phyloP scores from a whole-genome alignment of 2,797 vertebrate species.

The Miopithecus talapoin region DNA sequence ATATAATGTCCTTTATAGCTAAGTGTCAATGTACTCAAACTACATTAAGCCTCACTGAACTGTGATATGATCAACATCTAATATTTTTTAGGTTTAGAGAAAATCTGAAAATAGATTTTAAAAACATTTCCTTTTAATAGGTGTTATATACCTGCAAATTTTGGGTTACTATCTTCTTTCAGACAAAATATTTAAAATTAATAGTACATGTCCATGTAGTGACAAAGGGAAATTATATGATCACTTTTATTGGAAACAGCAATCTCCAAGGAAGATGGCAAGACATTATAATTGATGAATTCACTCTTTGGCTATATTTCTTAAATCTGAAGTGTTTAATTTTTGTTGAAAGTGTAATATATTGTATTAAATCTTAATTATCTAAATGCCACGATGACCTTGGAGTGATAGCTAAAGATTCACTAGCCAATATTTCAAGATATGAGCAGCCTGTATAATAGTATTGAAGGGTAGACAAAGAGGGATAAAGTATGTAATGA shows the following conservation, averaged over 20 bases:
- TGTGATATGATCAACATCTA: neutral
- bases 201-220: neutral
- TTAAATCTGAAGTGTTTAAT: neutral
- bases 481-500: neutral
- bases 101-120: neutral
- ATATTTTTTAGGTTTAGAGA: neutral
- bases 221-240: constrained; percentile 15
- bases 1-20: neutral
- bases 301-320: neutral
- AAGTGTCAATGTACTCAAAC: neutral
- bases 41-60: neutral
- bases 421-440: constrained; percentile 3
- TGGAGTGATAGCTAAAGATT: neutral
- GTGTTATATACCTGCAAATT: neutral
- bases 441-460: neutral
- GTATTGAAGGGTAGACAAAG: neutral
- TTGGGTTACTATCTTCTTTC: neutral
- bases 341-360: constrained; percentile 2
- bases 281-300: neutral
- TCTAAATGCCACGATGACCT: neutral
- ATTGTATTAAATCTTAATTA: neutral
- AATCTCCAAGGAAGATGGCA: neutral
- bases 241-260: neutral
- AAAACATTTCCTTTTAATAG: neutral
- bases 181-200: constrained; percentile 48